A percentile compares a stretch with the other conserved stretches of the same genome.
phyloP scores from a whole-genome alignment of 1,140 invertebrate genomes.

The Drosophila equinoxialis region DNA sequence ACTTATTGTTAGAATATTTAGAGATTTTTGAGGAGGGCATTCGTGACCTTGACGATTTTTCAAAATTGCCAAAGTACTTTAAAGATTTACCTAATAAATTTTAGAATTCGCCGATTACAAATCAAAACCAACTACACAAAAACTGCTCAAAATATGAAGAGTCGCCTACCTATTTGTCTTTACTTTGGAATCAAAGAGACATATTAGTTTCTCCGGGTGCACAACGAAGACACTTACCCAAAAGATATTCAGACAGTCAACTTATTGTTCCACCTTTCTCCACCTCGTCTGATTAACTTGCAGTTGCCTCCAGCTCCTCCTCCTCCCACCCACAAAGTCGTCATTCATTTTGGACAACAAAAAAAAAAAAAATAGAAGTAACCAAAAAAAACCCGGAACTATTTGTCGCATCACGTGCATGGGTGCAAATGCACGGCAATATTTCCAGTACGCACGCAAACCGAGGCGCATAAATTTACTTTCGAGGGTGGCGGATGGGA shows the following conservation, averaged over 20 bases:
- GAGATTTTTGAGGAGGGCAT: no score
- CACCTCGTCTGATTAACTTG: slow-evolving; percentile 66
- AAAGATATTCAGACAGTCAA: slow-evolving; percentile 26
- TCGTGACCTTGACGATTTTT: no score
- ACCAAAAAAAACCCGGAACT: slow-evolving; percentile 70
- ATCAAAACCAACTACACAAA: no score
- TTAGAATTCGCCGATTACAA: no score
- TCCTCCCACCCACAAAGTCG: no score
- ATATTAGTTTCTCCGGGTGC: slow-evolving; percentile 4
- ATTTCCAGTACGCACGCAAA: slow-evolving; percentile 74
- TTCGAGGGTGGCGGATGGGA: neutral
- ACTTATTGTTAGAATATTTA: no score
- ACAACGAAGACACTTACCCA: slow-evolving; percentile 30
- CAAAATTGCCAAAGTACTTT: no score
- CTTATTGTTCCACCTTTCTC: slow-evolving; percentile 40
- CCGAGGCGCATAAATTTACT: slow-evolving; percentile 64
- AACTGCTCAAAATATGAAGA: no score
- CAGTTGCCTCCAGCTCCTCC: slow-evolving; percentile 15
- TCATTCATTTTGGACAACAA: neutral
- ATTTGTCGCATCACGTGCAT: slow-evolving; percentile 79
- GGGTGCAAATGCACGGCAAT: slow-evolving; percentile 64
- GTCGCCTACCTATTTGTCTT: no score
- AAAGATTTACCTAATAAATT: no score
- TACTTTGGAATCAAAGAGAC: neutral
- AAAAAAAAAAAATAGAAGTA: slow-evolving; percentile 24